Evolutionary conservation across 2,888 invertebrate genomes (phyloP).

Genomic region (Coenonympha glycerion): DNA sequence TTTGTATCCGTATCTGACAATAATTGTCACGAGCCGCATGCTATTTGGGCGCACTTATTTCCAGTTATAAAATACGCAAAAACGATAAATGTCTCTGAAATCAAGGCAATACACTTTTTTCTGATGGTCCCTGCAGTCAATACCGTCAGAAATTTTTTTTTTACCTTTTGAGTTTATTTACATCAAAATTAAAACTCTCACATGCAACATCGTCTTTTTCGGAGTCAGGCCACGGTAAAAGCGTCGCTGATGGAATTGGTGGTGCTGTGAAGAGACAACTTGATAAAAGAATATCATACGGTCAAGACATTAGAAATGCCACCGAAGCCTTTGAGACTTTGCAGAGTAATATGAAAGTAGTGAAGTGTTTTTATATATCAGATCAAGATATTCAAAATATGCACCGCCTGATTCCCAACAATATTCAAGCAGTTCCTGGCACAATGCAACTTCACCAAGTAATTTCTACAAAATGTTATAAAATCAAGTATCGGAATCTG

Average conservation of each 20-base stretch:
- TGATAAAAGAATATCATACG: neutral
- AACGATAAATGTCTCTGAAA: neutral
- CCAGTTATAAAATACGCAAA: neutral
- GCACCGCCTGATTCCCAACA: neutral
- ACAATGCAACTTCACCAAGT: neutral
- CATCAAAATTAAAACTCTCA: neutral
- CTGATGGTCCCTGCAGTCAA: neutral
- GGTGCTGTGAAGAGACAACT: neutral
- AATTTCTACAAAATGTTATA: neutral
- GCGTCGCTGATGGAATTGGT: neutral
- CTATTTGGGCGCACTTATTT: too few relatives aligned
- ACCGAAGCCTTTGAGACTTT: neutral
- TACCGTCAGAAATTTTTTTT: too few relatives aligned
- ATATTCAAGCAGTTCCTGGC: too few relatives aligned
- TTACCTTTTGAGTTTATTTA: neutral
- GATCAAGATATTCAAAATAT: neutral
- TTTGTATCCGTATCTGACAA: too few relatives aligned
- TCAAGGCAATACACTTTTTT: neutral
- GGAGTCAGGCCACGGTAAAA: neutral
- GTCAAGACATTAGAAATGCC: neutral
- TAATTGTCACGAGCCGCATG: too few relatives aligned
- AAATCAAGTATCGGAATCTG: neutral
- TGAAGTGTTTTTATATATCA: neutral
- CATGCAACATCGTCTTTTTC: neutral
- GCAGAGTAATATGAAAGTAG: neutral